Evolutionary conservation across 1,140 invertebrate species (phyloP).

Genomic region (Spodoptera litura): DNA sequence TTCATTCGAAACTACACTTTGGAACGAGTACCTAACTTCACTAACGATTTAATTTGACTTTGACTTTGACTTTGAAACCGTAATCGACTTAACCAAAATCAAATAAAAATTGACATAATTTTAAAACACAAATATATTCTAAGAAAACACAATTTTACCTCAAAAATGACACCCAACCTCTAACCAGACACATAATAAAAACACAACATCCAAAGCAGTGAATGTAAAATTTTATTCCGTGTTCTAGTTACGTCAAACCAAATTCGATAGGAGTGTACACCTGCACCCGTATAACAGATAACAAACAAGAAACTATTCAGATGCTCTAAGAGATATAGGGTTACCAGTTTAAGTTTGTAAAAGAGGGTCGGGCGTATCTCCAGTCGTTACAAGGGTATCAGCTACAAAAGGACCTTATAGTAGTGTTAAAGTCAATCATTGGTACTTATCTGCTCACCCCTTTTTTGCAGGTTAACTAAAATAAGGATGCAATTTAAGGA

Average conservation of each 20-base stretch:
- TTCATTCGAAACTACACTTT: no score
- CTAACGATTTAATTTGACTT: no score
- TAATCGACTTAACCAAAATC: no score
- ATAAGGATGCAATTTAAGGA: background rate
- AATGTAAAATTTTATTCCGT: slow-evolving; percentile 34
- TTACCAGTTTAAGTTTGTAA: slow-evolving; percentile 21
- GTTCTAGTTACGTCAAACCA: slow-evolving; percentile 12
- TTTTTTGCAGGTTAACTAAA: background rate
- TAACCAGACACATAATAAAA: background rate
- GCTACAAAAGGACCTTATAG: slow-evolving; percentile 23
- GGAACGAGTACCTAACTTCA: no score
- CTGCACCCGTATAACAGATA: slow-evolving; percentile 32
- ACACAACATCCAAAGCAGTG: background rate
- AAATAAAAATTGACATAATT: no score
- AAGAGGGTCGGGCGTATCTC: slow-evolving; percentile 23
- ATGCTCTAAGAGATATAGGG: slow-evolving; percentile 17
- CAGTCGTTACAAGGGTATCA: slow-evolving; percentile 12
- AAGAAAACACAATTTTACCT: no score
- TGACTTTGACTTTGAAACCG: no score
- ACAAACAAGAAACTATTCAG: slow-evolving; percentile 13
- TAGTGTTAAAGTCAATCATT: slow-evolving; percentile 28
- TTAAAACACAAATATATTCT: no score
- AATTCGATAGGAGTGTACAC: slow-evolving; percentile 33
- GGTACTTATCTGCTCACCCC: slow-evolving; percentile 16
- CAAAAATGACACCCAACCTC: no score